These are phyloP conservation scores for Serilophus lunatus DNA, from an alignment of 2,113 vertebrate species.

Conservation along the genomic window DNA sequence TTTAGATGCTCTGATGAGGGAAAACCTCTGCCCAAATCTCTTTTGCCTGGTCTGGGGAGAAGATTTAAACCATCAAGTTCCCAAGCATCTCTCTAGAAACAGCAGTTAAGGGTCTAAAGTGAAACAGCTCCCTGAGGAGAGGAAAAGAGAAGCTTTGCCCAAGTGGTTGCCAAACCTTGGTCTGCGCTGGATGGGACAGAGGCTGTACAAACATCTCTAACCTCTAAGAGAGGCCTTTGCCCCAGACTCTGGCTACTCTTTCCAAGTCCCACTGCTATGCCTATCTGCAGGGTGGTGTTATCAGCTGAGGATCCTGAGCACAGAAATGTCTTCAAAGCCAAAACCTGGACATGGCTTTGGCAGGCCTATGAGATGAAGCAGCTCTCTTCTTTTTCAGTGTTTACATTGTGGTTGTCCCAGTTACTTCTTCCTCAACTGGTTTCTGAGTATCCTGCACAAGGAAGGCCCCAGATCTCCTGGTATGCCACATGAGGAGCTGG, in stretches of 20 bases:
- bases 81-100: not conserved
- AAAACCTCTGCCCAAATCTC: not conserved
- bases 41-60: not conserved
- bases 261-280: not conserved
- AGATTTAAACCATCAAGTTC: not conserved
- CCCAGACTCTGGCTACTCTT: not conserved
- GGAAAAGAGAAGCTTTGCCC: not conserved
- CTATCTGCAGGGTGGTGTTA: not conserved
- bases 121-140: not conserved
- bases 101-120: not conserved
- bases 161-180: not conserved
- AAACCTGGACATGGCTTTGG: not conserved
- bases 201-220: not conserved
- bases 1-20: not conserved
- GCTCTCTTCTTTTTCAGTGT: not conserved
- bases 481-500: fast-evolving
- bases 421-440: not conserved
- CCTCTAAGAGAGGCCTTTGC: not conserved
- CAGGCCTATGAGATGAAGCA: not conserved
- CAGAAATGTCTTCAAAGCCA: not conserved
- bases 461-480: not conserved
- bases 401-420: not conserved
- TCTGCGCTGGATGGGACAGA: not conserved
- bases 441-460: not conserved
- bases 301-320: not conserved